These are phyloP conservation scores for Eidolon dupreanum DNA, from an alignment of 2,797 vertebrate genomes.

Conservation along the genomic window DNA sequence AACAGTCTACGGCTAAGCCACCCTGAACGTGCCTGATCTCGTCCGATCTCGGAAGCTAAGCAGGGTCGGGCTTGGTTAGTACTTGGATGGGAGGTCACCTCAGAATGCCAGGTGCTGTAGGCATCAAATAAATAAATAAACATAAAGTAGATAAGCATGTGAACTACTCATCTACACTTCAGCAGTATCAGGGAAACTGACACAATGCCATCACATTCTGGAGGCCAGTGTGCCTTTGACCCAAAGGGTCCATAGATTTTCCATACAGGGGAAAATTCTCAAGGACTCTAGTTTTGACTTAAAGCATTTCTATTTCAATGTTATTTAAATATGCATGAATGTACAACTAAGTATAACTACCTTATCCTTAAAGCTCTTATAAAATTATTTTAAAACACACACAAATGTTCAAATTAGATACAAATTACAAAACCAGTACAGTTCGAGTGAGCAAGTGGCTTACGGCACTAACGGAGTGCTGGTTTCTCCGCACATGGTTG, in stretches of 20 bases:
- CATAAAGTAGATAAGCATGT: background rate
- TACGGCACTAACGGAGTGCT: background rate
- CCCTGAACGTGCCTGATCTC: no score
- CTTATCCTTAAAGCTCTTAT: no score
- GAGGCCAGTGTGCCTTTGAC: background rate
- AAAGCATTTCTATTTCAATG: conserved; percentile 33
- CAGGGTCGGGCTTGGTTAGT: no score
- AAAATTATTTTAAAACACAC: background rate
- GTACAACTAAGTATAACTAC: background rate
- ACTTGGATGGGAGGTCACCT: no score
- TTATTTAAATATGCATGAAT: background rate
- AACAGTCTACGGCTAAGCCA: background rate
- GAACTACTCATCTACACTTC: background rate
- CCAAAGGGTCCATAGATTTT: background rate
- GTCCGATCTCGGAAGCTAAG: no score
- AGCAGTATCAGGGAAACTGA: background rate
- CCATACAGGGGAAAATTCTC: background rate
- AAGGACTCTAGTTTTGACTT: background rate
- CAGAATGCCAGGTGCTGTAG: no score
- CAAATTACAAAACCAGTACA: background rate
- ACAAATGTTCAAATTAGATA: background rate
- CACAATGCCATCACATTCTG: background rate
- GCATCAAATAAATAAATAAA: no score
- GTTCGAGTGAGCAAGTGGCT: background rate
- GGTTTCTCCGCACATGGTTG: background rate